Evolutionary conservation across 2,888 invertebrate genomes (phyloP).

Genomic region (Aphelenchoides bicaudatus): DNA sequence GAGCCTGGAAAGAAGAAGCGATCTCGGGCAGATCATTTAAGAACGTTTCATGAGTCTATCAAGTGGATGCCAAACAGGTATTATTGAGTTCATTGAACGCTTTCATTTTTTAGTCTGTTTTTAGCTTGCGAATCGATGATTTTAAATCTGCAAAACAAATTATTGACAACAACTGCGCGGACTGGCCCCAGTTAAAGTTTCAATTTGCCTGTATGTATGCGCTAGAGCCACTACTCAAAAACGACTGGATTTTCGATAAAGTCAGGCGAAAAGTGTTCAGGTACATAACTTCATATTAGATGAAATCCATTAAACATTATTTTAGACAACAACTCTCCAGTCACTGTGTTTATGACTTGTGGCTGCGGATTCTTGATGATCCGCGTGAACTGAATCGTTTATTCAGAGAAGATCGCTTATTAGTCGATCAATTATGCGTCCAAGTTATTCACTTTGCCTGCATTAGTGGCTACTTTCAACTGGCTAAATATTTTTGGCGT

Average conservation of each 20-base stretch:
- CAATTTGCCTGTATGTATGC: conserved; percentile 50
- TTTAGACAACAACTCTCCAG: background rate
- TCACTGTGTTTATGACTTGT: conserved; percentile 40
- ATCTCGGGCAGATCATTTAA: background rate
- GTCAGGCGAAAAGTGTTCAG: conserved; percentile 34
- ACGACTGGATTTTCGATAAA: conserved; percentile 40
- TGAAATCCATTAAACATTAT: background rate
- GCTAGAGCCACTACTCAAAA: conserved; percentile 33
- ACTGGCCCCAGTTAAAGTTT: conserved; percentile 45
- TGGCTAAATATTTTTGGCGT: conserved; percentile 32
- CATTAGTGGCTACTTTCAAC: conserved; percentile 35
- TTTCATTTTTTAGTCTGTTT: background rate
- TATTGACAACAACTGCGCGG: conserved; percentile 29
- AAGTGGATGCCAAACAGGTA: background rate
- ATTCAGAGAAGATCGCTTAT: conserved; percentile 30
- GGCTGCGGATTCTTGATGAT: conserved; percentile 41
- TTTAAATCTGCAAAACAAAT: conserved; percentile 36
- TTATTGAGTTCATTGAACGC: background rate
- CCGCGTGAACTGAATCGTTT: conserved; percentile 30
- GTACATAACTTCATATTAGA: conserved; percentile 4
- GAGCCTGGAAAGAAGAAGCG: background rate
- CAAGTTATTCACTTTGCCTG: conserved; percentile 39
- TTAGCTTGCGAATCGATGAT: conserved; percentile 36
- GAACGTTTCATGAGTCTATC: background rate
- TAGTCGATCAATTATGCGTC: conserved; percentile 32